Percentiles rank a stretch among this genome's conserved stretches.
These are phyloP conservation scores for Apodemia duryi DNA, from an alignment of 2,888 invertebrate species.

Conservation along the genomic window DNA sequence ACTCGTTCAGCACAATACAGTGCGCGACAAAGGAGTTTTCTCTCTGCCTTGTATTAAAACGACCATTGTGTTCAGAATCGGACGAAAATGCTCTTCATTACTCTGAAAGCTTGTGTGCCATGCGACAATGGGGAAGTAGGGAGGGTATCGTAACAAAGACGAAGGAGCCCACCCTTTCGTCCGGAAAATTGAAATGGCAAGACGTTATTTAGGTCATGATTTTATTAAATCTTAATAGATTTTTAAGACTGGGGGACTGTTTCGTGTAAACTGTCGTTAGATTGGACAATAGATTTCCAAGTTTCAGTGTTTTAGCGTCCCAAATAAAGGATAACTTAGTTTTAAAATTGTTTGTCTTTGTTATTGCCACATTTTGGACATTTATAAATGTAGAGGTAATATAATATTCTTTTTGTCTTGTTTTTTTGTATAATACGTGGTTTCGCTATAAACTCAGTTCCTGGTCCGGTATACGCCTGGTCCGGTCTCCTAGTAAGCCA, in stretches of 20 bases:
- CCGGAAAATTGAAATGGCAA: constrained; percentile 79
- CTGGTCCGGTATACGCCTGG: too few relatives aligned
- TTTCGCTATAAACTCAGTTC: too few relatives aligned
- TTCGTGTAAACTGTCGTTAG: constrained; percentile 19
- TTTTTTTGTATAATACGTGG: too few relatives aligned
- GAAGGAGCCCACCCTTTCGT: constrained; percentile 72
- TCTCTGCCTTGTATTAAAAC: constrained; percentile 76
- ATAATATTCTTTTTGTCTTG: too few relatives aligned
- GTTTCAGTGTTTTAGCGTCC: too few relatives aligned
- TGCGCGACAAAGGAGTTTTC: constrained; percentile 66
- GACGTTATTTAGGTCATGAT: constrained; percentile 77
- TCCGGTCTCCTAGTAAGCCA: too few relatives aligned
- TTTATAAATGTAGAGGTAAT: too few relatives aligned
- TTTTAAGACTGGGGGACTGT: constrained; percentile 36
- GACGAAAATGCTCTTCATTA: constrained; percentile 81
- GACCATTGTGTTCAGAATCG: constrained; percentile 72
- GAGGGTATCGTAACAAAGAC: constrained; percentile 57
- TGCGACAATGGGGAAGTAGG: constrained; percentile 69
- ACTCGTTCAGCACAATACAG: constrained; percentile 67
- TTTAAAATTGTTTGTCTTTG: too few relatives aligned
- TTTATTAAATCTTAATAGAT: constrained; percentile 73
- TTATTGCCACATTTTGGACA: too few relatives aligned
- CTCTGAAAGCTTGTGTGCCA: constrained; percentile 78
- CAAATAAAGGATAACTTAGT: too few relatives aligned
- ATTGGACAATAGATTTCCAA: background rate